Conservation (phyloP, 2,797 vertebrate genomes). For the Loriculus beryllinus region DNA sequence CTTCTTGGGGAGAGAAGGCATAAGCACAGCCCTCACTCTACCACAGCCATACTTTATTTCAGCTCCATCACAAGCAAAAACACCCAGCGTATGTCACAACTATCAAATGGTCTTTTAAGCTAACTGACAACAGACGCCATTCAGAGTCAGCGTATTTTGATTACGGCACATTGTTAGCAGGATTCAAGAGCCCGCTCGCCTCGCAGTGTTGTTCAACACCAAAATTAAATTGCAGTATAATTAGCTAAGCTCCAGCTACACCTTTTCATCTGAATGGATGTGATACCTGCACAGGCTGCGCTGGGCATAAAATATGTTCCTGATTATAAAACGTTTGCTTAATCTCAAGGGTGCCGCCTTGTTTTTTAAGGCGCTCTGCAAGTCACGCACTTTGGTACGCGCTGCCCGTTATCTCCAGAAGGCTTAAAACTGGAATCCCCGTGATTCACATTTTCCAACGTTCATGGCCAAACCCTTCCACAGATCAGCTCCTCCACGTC, state of each 20-base stretch:
- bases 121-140: constrained; percentile 13
- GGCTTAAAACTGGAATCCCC: constrained; percentile 57
- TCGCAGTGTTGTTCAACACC: not conserved
- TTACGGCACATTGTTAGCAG: not conserved
- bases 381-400: constrained; percentile 39
- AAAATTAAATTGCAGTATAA: constrained; percentile 4
- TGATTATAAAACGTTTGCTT: constrained; percentile 30
- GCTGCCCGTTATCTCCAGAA: constrained; percentile 49
- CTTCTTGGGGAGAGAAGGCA: not conserved
- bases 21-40: not conserved
- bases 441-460: constrained; percentile 52
- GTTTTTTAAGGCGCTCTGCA: constrained; percentile 44
- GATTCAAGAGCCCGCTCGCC: not conserved
- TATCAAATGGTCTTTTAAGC: not conserved
- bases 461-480: constrained; percentile 32
- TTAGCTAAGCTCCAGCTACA: constrained; percentile 2
- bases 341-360: constrained; percentile 22
- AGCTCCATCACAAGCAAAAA: not conserved
- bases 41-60: not conserved
- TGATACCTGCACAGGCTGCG: not conserved
- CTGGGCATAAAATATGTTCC: not conserved
- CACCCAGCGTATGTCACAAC: not conserved
- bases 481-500: not conserved
- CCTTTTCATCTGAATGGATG: not conserved
- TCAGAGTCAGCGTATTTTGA: constrained; percentile 10